These are phyloP conservation scores for Phalacrocorax aristotelis DNA, from an alignment of 2,113 vertebrate genomes.

Conservation along the genomic window DNA sequence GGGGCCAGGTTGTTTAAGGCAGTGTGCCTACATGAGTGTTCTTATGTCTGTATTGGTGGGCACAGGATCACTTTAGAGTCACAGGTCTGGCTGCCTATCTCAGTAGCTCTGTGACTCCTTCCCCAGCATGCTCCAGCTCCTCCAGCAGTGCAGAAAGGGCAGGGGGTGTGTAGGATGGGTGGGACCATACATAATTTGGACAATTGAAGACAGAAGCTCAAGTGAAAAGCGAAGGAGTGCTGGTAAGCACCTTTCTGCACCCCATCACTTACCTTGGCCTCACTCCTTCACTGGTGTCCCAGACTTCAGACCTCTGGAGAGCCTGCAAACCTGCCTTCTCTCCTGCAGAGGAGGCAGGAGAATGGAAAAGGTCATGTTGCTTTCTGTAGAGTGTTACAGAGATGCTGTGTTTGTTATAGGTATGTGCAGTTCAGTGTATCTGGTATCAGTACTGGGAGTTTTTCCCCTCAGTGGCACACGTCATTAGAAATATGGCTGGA, in stretches of 20 bases:
- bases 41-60: neutral
- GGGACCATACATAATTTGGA: neutral
- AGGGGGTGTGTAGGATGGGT: rapidly evolving
- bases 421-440: neutral
- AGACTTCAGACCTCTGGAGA: neutral
- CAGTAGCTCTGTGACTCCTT: neutral
- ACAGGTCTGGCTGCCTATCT: neutral
- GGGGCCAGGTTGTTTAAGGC: neutral
- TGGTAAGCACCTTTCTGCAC: neutral
- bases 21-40: neutral
- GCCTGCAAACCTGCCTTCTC: neutral
- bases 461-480: neutral
- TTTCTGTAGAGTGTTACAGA: neutral
- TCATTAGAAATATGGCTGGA: neutral
- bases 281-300: neutral
- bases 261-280: neutral
- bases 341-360: neutral
- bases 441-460: neutral
- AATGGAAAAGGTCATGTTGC: neutral
- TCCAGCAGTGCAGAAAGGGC: neutral
- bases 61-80: neutral
- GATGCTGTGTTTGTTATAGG: neutral
- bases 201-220: neutral
- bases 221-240: neutral
- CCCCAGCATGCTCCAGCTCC: rapidly evolving